Evolutionary conservation across 2,797 vertebrate genomes (phyloP), one percentile per base, ranked within the genome.

Genomic region (Tadarida brasiliensis): DNA sequence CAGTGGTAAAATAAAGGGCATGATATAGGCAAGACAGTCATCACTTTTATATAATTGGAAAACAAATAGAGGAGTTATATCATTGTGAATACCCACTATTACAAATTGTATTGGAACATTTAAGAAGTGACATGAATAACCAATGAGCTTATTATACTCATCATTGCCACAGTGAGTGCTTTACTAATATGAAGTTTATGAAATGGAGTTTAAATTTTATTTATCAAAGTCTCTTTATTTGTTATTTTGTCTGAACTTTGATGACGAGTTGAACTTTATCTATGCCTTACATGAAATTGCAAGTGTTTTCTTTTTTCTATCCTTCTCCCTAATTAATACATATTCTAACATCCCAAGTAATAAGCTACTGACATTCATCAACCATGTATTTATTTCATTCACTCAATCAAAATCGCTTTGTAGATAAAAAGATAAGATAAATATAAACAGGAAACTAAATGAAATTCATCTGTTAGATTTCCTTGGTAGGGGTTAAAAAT

Each of bases 21-120:
- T 86, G 51, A 85, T 4, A 22, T n/a, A 63, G 35, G 57, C 65
- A 94, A 93, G 51, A 22, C 2, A 70, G 26, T 61, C 24, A 83
- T 80, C 9, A 78, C 14, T 85, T 94, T 90, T 70, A 56, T 26
- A 35, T 93, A 91, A 89, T 20, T 94, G 35, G 7, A 90, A 97
- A 96, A 90, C 24, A 94, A 93, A 90, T 47, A 87, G 1, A 94
- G n/a, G 76, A 92, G 4, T 74, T 77, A 68, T 88, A 39, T 70
- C 92, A 85, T 49, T 94, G 56, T 94, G 80, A 94, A 90, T 39
- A 35, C 3, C 22, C 15, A 94, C 16, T 16, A 74, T 81, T 90
- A 88, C 44, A 97, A 92, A 93, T 76, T 90, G 9, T 94, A 59
- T 15, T 59, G 30, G 51, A 70, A 56, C 15, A 12, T 57, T 96